Base-by-base conservation (phyloP, 2,797 vertebrate genomes). In the Thaleichthys pacificus region DNA sequence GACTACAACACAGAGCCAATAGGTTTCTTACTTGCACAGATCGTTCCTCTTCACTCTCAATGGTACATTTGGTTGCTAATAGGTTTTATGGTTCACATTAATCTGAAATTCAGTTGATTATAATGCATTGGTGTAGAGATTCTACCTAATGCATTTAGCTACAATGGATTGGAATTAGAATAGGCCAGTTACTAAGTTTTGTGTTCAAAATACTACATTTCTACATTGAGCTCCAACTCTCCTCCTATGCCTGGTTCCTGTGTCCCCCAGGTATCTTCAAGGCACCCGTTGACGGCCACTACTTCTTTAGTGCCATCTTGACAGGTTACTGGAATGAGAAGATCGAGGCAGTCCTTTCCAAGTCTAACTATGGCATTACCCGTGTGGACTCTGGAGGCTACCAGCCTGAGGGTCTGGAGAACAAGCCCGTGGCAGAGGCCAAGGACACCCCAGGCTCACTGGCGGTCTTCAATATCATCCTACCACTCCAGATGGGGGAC, bases 281-380 rank as follows among this genome's bases (percentile, higher is more conserved):
- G 0, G 96, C 92, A 0, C 96, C 97, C 0, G 61, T 95, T 9
- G 84, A 95, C 0, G 97, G 97, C 4, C 95, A 89, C 35, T 99
- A 99, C 83, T 94, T 95, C 89, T 95, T 98, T 86, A 99, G 96
- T 0, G 96, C 93, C 0, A 86, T 97, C 81, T 86, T 98, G 79
- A 98, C 96, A 0, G 97, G 97, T 12, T 93, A 97, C 77, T 93
- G 90, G 72, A 94, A 95, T 0, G 94, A 95, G 71, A 95, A 95
- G 82, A 92, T 99, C 1, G 97, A 99, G 91, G 97, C 97, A 0
- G 97, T 99, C 5, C 91, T 99, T 64, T 97, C 97, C 0, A 96
- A 92, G 80, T 97, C 96, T 2, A 97, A 96, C 90, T 92, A 91
- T 9, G 96, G 96, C 38, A 92, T 98, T 77, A 95, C 96, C 0